Percentiles rank a stretch among this genome's conserved stretches.
Evolutionary conservation across 2,113 vertebrate genomes (phyloP).

Genomic region (Sakesphorus luctuosus): DNA sequence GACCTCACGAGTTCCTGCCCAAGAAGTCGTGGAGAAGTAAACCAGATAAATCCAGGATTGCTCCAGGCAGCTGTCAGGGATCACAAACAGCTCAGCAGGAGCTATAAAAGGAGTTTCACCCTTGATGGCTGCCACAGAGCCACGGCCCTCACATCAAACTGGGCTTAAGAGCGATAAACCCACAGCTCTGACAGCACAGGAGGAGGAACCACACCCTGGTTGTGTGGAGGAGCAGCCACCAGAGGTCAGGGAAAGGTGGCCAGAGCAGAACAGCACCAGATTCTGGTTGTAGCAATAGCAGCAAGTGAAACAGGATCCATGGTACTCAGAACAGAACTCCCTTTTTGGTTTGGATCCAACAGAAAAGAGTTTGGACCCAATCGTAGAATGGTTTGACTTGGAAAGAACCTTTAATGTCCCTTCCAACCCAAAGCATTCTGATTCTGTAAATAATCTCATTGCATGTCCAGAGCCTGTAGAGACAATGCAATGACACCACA

Average conservation of each 20-base stretch:
- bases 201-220: too few relatives aligned
- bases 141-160: background rate
- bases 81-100: background rate
- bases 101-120: background rate
- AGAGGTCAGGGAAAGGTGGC: fast-evolving
- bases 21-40: background rate
- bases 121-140: background rate
- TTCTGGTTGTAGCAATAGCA: background rate
- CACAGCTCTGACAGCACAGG: fast-evolving
- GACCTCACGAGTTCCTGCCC: background rate
- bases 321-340: background rate
- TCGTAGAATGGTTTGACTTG: background rate
- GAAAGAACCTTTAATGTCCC: background rate
- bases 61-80: background rate
- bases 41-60: background rate
- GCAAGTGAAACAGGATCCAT: fast-evolving
- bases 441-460: background rate
- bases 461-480: background rate
- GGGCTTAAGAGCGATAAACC: background rate
- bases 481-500: background rate
- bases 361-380: fast-evolving
- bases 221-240: background rate
- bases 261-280: fast-evolving
- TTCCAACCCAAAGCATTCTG: background rate
- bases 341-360: background rate